These are phyloP conservation scores for Pangasius krempfi DNA, from an alignment of 2,797 vertebrate species.

Conservation along the genomic window DNA sequence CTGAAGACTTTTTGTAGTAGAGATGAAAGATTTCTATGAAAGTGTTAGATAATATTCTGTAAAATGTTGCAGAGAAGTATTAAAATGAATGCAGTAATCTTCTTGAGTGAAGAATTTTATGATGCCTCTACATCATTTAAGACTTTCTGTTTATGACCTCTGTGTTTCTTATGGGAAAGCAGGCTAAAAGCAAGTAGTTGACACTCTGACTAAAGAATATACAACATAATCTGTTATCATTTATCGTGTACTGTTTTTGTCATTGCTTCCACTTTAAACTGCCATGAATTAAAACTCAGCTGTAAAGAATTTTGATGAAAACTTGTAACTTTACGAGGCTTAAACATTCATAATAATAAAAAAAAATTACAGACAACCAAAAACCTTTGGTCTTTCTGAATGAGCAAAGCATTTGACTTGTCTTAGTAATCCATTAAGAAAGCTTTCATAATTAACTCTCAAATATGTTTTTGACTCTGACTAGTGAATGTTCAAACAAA, in stretches of 20 bases:
- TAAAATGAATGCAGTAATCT: not conserved
- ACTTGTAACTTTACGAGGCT: not conserved
- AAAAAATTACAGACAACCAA: not conserved
- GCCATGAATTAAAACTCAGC: not conserved
- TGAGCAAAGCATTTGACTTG: conserved; percentile 15
- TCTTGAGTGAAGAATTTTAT: not conserved
- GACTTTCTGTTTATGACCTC: not conserved
- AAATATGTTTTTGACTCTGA: not conserved
- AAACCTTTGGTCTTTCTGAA: conserved; percentile 21
- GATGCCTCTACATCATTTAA: not conserved
- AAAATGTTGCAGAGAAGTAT: not conserved
- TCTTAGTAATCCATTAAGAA: not conserved
- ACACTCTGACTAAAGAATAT: not conserved
- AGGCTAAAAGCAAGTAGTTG: not conserved
- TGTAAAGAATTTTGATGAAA: not conserved
- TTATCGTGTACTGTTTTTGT: not conserved
- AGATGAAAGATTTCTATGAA: not conserved
- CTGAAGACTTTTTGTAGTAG: not conserved
- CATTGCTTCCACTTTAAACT: not conserved
- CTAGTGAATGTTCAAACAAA: not conserved
- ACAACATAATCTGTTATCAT: not conserved
- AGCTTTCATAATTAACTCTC: not conserved
- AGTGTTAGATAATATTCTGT: not conserved
- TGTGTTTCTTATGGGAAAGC: not conserved
- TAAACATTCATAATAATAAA: not conserved